phyloP scores from a whole-genome alignment of 2,888 invertebrate species.

The Dryomyza anilis region DNA sequence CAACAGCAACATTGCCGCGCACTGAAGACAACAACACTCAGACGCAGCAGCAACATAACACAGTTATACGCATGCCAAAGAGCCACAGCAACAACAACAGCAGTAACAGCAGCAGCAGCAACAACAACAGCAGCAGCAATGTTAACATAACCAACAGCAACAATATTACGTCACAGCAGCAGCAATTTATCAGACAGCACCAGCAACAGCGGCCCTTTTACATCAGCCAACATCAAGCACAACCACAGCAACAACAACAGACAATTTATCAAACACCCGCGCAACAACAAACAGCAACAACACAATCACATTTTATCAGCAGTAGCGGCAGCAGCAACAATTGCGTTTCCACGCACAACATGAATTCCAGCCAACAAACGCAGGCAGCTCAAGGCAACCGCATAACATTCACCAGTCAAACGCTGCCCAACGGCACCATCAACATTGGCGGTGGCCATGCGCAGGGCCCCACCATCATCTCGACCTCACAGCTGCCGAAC shows the following conservation, averaged over 20 bases:
- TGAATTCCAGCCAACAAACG: constrained; percentile 57
- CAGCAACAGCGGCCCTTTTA: constrained; percentile 39
- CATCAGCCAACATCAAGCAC: too few relatives aligned
- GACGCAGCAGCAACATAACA: too few relatives aligned
- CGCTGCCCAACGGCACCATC: constrained; percentile 74
- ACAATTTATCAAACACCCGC: constrained; percentile 31
- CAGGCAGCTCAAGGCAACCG: constrained; percentile 62
- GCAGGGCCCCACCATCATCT: constrained; percentile 56
- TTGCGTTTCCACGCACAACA: constrained; percentile 32
- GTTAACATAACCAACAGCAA: constrained; percentile 2
- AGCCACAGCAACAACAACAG: neutral
- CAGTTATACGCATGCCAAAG: neutral
- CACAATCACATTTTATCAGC: constrained; percentile 28
- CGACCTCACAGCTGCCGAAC: constrained; percentile 63
- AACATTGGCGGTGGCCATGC: constrained; percentile 63
- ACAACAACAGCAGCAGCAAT: constrained; percentile 16
- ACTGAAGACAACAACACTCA: too few relatives aligned
- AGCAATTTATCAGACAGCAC: constrained; percentile 2
- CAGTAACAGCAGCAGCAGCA: constrained; percentile 61
- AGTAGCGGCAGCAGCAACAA: constrained; percentile 20
- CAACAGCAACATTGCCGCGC: constrained; percentile 6
- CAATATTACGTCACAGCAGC: constrained; percentile 1
- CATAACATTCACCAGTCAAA: constrained; percentile 69
- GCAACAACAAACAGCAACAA: constrained; percentile 9
- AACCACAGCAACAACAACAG: constrained; percentile 27